Evolutionary conservation across 2,888 invertebrate species (phyloP), one percentile per base, ranked within the genome.

Genomic region (Drosophila suboccidentalis): DNA sequence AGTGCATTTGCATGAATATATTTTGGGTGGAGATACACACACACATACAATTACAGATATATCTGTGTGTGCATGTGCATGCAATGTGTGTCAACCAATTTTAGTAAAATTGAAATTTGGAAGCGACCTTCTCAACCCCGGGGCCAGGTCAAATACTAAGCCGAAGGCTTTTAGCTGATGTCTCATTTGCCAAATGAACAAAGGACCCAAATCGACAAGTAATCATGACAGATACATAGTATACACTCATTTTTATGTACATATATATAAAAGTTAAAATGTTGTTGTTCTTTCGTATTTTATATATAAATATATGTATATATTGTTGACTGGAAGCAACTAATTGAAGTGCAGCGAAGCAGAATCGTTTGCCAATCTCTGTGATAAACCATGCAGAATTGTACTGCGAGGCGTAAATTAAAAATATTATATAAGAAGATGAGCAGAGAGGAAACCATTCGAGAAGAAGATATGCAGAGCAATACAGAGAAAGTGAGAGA

Each of bases 1-100:
- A 88, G 89, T 86, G 90, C 90, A 86, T 86, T 86, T 90, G 86
- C 86, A 88, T 89, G 89, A 85, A 90, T 86, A 90, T 90, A 64
- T 84, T 83, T 78, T 50, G 85, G 77, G 71, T 59, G 70, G 60
- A 67, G 59, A 34, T 71, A 67, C 67, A 71, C 75, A 76, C 32
- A 62, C 13, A 50, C n/a, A 34, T 13, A 36, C 11, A 10, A 10
- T 13, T 32, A 36, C 36, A 34, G 13, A 41, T 22, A 34, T 8
- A 50, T 34, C 15, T 39, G 22, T 50, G 29, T 51, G 39, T 57
- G 19, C 53, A 47, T 58, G 63, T 51, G 57, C 17, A 54, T 64
- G 78, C 82, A 87, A 87, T 84, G 82, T 85, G 79, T 87, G 87
- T 87, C 85, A 85, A 85, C 88, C 76, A 85, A 89, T 85, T 87